Evolutionary conservation across 2,888 invertebrate genomes (phyloP), one percentile per base, ranked within the genome.

Genomic region (Leptarthrus brevirostris): DNA sequence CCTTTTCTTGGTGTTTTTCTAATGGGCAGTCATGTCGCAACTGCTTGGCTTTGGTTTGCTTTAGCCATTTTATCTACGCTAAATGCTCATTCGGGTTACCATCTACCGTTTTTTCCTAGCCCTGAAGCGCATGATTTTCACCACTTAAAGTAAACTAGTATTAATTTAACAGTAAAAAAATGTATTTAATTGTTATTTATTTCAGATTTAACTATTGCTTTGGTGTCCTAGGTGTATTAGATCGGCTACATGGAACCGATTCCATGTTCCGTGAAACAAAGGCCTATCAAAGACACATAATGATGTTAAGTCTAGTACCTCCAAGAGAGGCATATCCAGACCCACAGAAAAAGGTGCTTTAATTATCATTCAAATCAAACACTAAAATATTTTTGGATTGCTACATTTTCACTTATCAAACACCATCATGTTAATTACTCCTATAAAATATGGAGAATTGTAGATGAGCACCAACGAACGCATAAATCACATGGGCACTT

Each of bases 81-180:
- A 66, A 92, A 93, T 81, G 90, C 93, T 6, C 95, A 95, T 83
- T 92, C 92, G 53, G 95, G 94, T 10, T 95, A 94, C 81, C 94
- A 95, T 85, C 86, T 94, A 80, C 94, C 95, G 0, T 92, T 94
- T 83, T 90, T 94, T 81, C 93, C 93, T 4, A 93, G 93, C 52
- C 93, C 94, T 5, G 94, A 94, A 83, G 92, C 93, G 0, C 95
- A 95, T 81, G 95, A 95, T 84, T 95, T 92, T 83, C 95, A 95
- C 83, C 95, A 95, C 83, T 87, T 93, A 77, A 94, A 94, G 92
- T 92, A 83, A 87, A 70, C 8, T 20, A 36, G 47, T 20, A 20
- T 53, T 73, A 61, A 49, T 52, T 36, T 40, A 6, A 10, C n/a
- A n/a, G n/a, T n/a, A n/a, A n/a, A n/a, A n/a, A n/a, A n/a, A n/a